Percentiles rank a stretch among this genome's conserved stretches.
These are phyloP conservation scores for Aurelia aurita complex sp. Pacific DNA, from an alignment of 30 jellyfish, hydroid and myxozoan genomes.

Conservation along the genomic window DNA sequence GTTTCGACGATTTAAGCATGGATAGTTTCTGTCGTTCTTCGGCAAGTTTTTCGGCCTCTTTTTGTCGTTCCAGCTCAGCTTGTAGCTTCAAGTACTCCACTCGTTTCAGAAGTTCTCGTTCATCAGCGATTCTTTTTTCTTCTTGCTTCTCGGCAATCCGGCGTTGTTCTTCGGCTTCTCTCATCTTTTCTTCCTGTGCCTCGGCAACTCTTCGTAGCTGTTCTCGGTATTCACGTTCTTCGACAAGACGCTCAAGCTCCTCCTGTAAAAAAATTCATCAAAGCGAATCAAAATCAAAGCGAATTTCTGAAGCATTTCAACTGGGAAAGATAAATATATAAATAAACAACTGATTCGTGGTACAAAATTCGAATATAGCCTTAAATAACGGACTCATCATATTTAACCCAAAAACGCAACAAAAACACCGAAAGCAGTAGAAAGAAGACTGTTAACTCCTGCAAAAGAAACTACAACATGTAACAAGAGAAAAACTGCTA, in stretches of 20 bases:
- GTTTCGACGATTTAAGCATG: constrained; percentile 41
- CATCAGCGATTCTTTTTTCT: constrained; percentile 54
- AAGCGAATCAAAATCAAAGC: too few relatives aligned
- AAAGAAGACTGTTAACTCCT: too few relatives aligned
- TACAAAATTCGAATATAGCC: too few relatives aligned
- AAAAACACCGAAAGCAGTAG: too few relatives aligned
- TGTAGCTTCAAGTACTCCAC: constrained; percentile 48
- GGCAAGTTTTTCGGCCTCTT: constrained; percentile 62
- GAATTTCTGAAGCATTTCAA: too few relatives aligned
- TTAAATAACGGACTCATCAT: too few relatives aligned
- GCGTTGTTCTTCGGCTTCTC: constrained; percentile 63
- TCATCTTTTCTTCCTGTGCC: constrained; percentile 57
- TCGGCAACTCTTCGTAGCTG: constrained; percentile 73
- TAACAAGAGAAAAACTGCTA: too few relatives aligned
- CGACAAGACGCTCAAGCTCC: constrained; percentile 57
- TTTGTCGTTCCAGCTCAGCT: constrained; percentile 64
- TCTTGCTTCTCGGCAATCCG: constrained; percentile 30
- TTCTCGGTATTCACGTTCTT: constrained; percentile 72
- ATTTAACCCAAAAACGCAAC: too few relatives aligned
- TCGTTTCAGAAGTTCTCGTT: constrained; percentile 64
- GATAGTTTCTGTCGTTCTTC: constrained; percentile 47
- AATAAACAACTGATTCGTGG: too few relatives aligned
- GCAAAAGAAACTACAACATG: too few relatives aligned
- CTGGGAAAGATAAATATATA: too few relatives aligned
- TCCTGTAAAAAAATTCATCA: constrained; percentile 26